phyloP scores from a whole-genome alignment of 2,797 vertebrate species.

The Naso thynnoides region DNA sequence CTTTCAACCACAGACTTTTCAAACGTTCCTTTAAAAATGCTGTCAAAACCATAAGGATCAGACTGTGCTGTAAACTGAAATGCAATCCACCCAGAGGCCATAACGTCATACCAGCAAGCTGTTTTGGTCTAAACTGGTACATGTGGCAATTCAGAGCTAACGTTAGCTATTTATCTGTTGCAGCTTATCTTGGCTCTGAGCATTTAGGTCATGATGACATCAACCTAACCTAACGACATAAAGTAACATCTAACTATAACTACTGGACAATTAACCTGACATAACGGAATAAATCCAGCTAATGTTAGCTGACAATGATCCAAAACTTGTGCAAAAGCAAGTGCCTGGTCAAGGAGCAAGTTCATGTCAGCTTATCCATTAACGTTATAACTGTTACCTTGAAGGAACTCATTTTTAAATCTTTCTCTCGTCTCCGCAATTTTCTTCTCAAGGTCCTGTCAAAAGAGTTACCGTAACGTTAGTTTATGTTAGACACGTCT shows the following conservation, averaged over 20 bases:
- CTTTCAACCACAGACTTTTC: slow-evolving; percentile 8
- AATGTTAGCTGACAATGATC: not conserved
- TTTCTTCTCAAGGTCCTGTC: slow-evolving; percentile 88
- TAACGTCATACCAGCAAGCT: not conserved
- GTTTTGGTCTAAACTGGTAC: not conserved
- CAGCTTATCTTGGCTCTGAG: slow-evolving; percentile 45
- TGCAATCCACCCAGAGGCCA: slow-evolving; percentile 7
- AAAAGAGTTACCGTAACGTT: too few relatives aligned
- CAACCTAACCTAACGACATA: slow-evolving; percentile 12
- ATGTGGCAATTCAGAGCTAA: slow-evolving; percentile 28
- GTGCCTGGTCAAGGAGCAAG: not conserved
- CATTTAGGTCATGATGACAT: slow-evolving; percentile 48
- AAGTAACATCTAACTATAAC: slow-evolving; percentile 8
- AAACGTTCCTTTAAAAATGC: not conserved
- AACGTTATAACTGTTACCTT: slow-evolving; percentile 83
- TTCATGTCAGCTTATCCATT: slow-evolving; percentile 20
- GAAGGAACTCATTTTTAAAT: slow-evolving; percentile 90
- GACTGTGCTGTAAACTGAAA: not conserved
- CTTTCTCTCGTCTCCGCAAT: slow-evolving; percentile 88
- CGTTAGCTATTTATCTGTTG: slow-evolving; percentile 34
- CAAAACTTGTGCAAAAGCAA: not conserved
- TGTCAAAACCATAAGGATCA: not conserved
- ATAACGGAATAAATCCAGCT: not conserved
- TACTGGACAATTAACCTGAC: not conserved
- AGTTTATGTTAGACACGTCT: slow-evolving; percentile 11